These are phyloP conservation scores for Deroplatys truncata DNA, from an alignment of 2,888 invertebrate species.

Conservation along the genomic window DNA sequence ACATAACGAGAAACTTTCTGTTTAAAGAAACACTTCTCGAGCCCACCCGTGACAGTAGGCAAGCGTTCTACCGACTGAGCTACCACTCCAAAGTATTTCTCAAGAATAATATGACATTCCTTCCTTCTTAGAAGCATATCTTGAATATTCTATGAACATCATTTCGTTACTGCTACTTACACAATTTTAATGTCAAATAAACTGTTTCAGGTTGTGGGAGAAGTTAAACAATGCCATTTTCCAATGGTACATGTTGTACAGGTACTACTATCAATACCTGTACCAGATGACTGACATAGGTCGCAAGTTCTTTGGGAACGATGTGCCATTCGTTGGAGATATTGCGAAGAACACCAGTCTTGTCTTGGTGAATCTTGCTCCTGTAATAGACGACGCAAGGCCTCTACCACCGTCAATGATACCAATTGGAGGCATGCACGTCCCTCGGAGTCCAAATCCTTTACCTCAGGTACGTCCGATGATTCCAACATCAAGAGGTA, in stretches of 20 bases:
- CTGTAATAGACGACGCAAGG: conserved; percentile 52
- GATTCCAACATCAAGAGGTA: conserved; percentile 40
- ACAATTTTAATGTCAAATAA: too few relatives aligned
- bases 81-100: too few relatives aligned
- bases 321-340: conserved; percentile 1
- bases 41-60: too few relatives aligned
- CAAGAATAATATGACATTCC: too few relatives aligned
- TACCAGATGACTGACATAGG: neutral
- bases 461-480: conserved; percentile 50
- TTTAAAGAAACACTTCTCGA: too few relatives aligned
- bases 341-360: conserved; percentile 38
- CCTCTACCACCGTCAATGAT: conserved; percentile 52
- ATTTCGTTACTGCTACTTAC: too few relatives aligned
- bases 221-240: neutral
- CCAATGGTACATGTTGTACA: neutral
- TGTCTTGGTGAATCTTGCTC: conserved; percentile 54
- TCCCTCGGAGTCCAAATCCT: conserved; percentile 45
- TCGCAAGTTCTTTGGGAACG: neutral
- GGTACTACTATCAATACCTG: neutral
- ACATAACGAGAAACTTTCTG: too few relatives aligned
- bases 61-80: too few relatives aligned
- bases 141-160: too few relatives aligned
- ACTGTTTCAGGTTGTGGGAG: neutral
- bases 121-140: too few relatives aligned
- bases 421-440: conserved; percentile 56